Percentiles rank a stretch among this genome's conserved stretches.
Evolutionary conservation across 2,113 vertebrate genomes (phyloP).

Genomic region (Caretta caretta): DNA sequence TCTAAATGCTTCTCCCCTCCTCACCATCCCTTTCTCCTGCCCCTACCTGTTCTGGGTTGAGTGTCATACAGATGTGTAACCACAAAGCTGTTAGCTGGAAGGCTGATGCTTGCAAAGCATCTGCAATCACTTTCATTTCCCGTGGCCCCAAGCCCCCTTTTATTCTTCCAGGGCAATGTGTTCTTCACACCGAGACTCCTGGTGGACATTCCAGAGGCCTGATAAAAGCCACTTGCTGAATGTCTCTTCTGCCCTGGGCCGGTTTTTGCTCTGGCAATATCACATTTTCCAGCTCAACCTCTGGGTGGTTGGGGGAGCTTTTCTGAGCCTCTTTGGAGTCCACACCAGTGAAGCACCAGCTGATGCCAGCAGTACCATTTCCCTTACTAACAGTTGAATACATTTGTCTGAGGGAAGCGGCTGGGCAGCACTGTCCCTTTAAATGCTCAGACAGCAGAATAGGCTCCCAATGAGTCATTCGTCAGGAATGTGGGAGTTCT

Average conservation of each 20-base stretch:
- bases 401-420: background rate
- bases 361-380: background rate
- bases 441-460: background rate
- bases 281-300: background rate
- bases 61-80: background rate
- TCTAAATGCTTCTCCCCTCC: background rate
- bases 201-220: background rate
- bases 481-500: conserved; percentile 77
- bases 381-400: fast-evolving
- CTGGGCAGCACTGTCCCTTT: background rate
- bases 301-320: background rate
- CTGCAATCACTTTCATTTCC: background rate
- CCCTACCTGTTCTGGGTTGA: background rate
- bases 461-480: conserved; percentile 65
- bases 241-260: background rate
- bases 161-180: background rate
- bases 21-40: background rate
- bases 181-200: background rate
- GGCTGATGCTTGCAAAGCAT: background rate
- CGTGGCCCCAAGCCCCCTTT: background rate
- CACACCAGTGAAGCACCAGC: background rate
- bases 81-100: background rate
- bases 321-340: background rate
- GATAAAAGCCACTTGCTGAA: background rate
- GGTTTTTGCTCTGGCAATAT: background rate